phyloP scores from a whole-genome alignment of 2,888 invertebrate species.

The Colostygia pectinataria region DNA sequence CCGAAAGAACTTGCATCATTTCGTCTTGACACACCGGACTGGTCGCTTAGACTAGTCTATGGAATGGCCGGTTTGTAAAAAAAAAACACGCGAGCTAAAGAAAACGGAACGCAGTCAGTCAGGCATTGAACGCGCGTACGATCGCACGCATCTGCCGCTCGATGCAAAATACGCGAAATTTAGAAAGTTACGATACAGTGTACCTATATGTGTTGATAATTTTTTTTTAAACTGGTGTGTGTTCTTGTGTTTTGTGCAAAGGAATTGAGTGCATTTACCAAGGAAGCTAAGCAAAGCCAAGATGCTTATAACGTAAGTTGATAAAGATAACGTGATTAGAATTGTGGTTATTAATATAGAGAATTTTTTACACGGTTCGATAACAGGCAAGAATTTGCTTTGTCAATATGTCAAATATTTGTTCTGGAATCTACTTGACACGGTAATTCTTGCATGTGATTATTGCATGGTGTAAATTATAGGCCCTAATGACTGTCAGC shows the following conservation, averaged over 20 bases:
- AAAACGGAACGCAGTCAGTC: conserved; percentile 46
- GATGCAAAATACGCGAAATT: conserved; percentile 55
- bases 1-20: conserved; percentile 77
- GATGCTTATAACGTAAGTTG: conserved; percentile 79
- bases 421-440: too few relatives aligned
- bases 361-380: too few relatives aligned
- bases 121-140: conserved; percentile 59
- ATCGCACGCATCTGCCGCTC: conserved; percentile 50
- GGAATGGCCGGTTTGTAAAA: conserved; percentile 49
- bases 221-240: conserved; percentile 46
- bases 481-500: conserved; percentile 26
- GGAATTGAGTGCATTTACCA: conserved; percentile 66
- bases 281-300: conserved; percentile 62
- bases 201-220: conserved; percentile 50
- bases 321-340: conserved; percentile 46
- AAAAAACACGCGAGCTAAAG: conserved; percentile 48
- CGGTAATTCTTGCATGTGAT: too few relatives aligned
- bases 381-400: too few relatives aligned
- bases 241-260: conserved; percentile 62
- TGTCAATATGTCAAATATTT: too few relatives aligned
- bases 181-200: conserved; percentile 64
- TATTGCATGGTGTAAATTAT: too few relatives aligned
- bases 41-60: conserved; percentile 46
- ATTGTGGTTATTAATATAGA: conserved; percentile 49
- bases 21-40: conserved; percentile 61